These are phyloP conservation scores for Hypomecis atomaria DNA, from an alignment of 2,888 invertebrate species.

Conservation along the genomic window DNA sequence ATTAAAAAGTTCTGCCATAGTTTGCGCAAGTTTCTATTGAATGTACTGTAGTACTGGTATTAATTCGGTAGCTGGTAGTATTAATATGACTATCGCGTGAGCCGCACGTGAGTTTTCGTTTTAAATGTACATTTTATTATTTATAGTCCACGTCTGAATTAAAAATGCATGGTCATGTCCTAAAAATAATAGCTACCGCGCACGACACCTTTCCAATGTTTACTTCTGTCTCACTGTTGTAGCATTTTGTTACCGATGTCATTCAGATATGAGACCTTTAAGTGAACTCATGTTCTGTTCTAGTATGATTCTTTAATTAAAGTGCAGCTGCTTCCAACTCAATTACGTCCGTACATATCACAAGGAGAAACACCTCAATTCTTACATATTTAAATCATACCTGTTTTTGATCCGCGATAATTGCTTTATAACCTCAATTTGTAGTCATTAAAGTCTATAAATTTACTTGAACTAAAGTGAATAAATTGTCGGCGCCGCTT, in stretches of 20 bases:
- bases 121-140: constrained; percentile 53
- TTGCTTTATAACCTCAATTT: constrained; percentile 40
- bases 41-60: constrained; percentile 34
- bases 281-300: neutral
- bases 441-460: constrained; percentile 40
- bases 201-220: constrained; percentile 33
- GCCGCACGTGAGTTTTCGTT: constrained; percentile 50
- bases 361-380: constrained; percentile 27
- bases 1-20: constrained; percentile 65
- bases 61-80: constrained; percentile 37
- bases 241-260: constrained; percentile 5
- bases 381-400: constrained; percentile 29
- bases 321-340: constrained; percentile 20
- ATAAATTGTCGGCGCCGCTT: constrained; percentile 27
- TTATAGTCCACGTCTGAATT: constrained; percentile 53
- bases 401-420: constrained; percentile 23
- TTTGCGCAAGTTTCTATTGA: constrained; percentile 54
- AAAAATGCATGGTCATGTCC: constrained; percentile 57
- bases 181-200: constrained; percentile 50
- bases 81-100: constrained; percentile 39
- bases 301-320: constrained; percentile 11
- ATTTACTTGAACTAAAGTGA: constrained; percentile 37
- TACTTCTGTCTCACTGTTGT: constrained; percentile 12
- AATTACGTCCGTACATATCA: constrained; percentile 11
- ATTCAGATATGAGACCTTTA: constrained; percentile 9